Base-by-base conservation (phyloP, 1,140 invertebrate genomes). In the Brachionus calyciflorus region DNA sequence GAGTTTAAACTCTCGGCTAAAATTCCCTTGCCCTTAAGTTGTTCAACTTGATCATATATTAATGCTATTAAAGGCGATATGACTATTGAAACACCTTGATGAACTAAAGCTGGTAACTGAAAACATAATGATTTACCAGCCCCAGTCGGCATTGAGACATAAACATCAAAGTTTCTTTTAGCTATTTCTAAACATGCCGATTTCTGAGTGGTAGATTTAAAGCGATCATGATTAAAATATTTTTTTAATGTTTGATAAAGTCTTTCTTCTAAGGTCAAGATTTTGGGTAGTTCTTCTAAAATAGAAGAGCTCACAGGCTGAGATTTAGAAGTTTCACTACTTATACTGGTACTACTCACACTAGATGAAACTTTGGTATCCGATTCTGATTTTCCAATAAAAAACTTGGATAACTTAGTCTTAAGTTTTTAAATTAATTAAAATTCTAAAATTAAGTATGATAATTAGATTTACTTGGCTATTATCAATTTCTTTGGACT, bases 111-210 rank as follows among this genome's bases (percentile, higher is more conserved):
- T 49, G 93, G 93, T 81, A 92, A 88, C 85, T 97, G 95, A 86
- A 94, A 97, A 83, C 93, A 96, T 44, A 97, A 85, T 76, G 92
- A 94, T 86, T 98, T 98, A n/a, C 94, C 95, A 79, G 91, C 93
- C 14, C 94, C 94, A 53, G 75, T 77, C 24, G 75, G 75, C 53
- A 77, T 60, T 0, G 98, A 87, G 3, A 99, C 89, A 82, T 98
- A 95, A 79, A 91, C 91, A 84, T 99, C 49, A 33, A 24, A n/a
- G 17, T 57, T 41, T 5, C 21, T 28, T 24, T 37, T 51, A 21
- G 69, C 69, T 55, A 73, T 55, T 41, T 73, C 69, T 21, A 73
- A 60, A 30, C 73, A 76, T 30, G 73, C 73, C 57, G 21, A 10
- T 63, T 44, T 76, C 30, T 76, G 73, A 21, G 73, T 60, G 3